A percentile compares a stretch with the other conserved stretches of the same genome.
Conservation (phyloP, 2,113 vertebrate species). For the Gila orcuttii region DNA sequence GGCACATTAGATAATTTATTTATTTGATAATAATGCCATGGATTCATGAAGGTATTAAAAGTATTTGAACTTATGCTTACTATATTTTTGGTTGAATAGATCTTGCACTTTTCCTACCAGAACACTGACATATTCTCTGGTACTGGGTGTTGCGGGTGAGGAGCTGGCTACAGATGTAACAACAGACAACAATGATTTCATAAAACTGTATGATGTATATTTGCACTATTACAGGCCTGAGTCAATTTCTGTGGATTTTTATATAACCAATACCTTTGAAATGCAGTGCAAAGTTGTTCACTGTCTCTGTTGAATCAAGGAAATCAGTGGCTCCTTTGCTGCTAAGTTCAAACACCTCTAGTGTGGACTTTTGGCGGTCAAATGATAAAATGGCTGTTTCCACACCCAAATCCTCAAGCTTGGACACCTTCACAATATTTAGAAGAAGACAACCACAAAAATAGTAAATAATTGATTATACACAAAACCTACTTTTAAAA, state of each 20-base stretch:
- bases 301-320: neutral
- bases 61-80: neutral
- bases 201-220: conserved; percentile 3
- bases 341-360: neutral
- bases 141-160: neutral
- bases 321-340: conserved; percentile 7
- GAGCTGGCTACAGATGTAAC: neutral
- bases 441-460: neutral
- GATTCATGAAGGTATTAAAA: neutral
- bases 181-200: conserved; percentile 6
- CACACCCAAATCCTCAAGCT: neutral
- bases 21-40: neutral
- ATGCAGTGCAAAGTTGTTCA: conserved; percentile 1
- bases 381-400: neutral
- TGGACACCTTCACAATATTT: conserved; percentile 6
- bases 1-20: neutral
- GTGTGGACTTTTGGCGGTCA: neutral
- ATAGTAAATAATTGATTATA: neutral
- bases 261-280: neutral
- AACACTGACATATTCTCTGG: neutral
- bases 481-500: neutral
- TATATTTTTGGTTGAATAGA: conserved; percentile 10
- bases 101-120: neutral
- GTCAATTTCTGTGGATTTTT: neutral
- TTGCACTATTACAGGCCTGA: neutral